Base-by-base conservation (phyloP, 2,113 vertebrate genomes). In the Phaetusa simplex region DNA sequence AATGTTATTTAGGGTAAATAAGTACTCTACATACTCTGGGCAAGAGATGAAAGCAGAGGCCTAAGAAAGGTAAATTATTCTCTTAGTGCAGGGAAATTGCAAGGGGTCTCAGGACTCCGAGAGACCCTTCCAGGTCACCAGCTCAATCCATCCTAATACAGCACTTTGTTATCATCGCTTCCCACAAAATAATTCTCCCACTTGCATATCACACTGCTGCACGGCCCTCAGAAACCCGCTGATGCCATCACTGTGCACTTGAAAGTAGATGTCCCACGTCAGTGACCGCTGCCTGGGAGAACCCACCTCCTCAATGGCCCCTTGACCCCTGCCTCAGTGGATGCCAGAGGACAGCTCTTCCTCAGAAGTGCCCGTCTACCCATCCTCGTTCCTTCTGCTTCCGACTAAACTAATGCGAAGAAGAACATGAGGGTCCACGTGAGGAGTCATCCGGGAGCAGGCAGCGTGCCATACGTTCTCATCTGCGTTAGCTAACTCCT, bases 381-480 rank as follows among this genome's bases (percentile, higher is more conserved):
- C 2, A 0, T 49, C n/a, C 50, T 78, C 14, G 27, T 53, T 70
- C n/a, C n/a, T 73, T 40, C 73, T 85, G 20, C 32, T 42, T 66
- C 34, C 19, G 11, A 36, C 16, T 20, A 64, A 56, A n/a, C 12
- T 17, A n/a, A n/a, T 0, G 1, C 24, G 32, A 45, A 80, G 52
- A 29, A 58, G 22, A 66, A 45, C 0, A 1, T 36, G 53, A 34
- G 56, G 18, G 49, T 53, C 52, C 34, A 19, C 0, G 0, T 0
- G 14, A 84, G 34, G n/a, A 20, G 5, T 61, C 43, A 5, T 17
- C 50, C 0, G 0, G 61, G 58, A 72, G 1, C 56, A 40, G 59
- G 38, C n/a, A 27, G 12, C 20, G 3, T 0, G 14, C 84, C 3
- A 0, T 20, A 43, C 76, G 47, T 38, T 66, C 29, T 89, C 12